Evolutionary conservation across 2,797 vertebrate species (phyloP).

Genomic region (Margarornis squamiger): DNA sequence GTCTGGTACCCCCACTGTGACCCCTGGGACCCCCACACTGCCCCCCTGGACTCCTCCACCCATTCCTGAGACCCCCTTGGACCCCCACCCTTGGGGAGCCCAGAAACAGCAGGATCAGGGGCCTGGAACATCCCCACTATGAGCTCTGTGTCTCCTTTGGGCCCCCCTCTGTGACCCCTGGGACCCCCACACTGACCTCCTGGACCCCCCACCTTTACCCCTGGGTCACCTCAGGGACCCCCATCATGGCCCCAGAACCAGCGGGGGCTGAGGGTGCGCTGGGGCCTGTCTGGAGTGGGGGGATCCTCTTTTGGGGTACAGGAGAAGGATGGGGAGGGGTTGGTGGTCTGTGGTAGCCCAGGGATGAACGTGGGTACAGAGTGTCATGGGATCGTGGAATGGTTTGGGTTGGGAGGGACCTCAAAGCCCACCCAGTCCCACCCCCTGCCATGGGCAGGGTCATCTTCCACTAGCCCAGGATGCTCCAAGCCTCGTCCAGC

Average conservation of each 20-base stretch:
- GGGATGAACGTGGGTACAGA: background rate
- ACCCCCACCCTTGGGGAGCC: background rate
- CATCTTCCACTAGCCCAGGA: background rate
- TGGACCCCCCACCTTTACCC: background rate
- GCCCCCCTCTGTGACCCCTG: background rate
- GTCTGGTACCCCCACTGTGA: background rate
- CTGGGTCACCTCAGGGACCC: background rate
- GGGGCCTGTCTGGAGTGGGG: background rate
- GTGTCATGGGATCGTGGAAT: background rate
- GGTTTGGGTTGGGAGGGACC: background rate
- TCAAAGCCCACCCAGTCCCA: background rate
- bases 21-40: background rate
- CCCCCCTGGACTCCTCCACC: background rate
- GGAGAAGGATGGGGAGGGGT: background rate
- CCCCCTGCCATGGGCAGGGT: background rate
- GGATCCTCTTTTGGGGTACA: background rate
- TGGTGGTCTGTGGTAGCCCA: background rate
- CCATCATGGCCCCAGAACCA: background rate
- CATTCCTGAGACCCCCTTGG: background rate
- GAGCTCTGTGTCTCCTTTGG: background rate
- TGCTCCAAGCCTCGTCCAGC: background rate
- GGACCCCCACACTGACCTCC: too few relatives aligned
- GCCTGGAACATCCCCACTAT: background rate
- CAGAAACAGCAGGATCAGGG: accelerated
- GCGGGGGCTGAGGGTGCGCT: background rate